These are phyloP conservation scores for Sitobion miscanthi DNA, from an alignment of 1,140 invertebrate genomes.

Conservation along the genomic window DNA sequence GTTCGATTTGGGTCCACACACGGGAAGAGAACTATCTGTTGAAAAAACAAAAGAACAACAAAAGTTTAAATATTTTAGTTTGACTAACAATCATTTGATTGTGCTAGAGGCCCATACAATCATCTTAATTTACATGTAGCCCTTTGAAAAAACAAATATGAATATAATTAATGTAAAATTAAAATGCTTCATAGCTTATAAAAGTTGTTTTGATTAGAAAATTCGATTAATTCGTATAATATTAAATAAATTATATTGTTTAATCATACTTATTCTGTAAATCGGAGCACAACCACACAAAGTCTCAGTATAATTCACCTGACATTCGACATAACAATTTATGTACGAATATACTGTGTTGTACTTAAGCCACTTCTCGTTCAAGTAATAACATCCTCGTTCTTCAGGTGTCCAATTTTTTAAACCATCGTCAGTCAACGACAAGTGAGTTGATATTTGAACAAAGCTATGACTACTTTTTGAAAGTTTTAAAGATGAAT, in stretches of 20 bases:
- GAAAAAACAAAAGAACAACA: not conserved
- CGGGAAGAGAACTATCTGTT: not conserved
- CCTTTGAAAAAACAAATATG: not conserved
- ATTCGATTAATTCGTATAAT: not conserved
- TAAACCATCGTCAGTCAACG: not conserved
- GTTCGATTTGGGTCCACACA: slow-evolving; percentile 20
- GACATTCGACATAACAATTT: slow-evolving; percentile 45
- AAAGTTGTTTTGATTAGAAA: not conserved
- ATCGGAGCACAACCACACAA: slow-evolving; percentile 35
- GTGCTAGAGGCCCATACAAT: too few species aligned
- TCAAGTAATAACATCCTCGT: slow-evolving; percentile 40
- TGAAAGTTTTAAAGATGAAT: slow-evolving; percentile 27
- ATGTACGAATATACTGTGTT: slow-evolving; percentile 26
- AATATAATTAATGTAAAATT: not conserved
- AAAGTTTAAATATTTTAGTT: not conserved
- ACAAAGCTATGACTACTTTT: slow-evolving; percentile 3
- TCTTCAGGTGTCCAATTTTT: slow-evolving; percentile 33
- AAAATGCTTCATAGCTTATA: not conserved
- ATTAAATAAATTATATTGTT: not conserved
- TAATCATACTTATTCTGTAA: not conserved
- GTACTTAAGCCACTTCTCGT: slow-evolving; percentile 22
- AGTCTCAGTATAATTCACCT: slow-evolving; percentile 1
- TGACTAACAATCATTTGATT: too few species aligned
- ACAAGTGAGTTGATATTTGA: not conserved
- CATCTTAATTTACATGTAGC: too few species aligned